A percentile compares a stretch with the other conserved stretches of the same genome.
These are phyloP conservation scores for Drosophila kanapiae DNA, from an alignment of 1,140 invertebrate genomes.

Conservation along the genomic window DNA sequence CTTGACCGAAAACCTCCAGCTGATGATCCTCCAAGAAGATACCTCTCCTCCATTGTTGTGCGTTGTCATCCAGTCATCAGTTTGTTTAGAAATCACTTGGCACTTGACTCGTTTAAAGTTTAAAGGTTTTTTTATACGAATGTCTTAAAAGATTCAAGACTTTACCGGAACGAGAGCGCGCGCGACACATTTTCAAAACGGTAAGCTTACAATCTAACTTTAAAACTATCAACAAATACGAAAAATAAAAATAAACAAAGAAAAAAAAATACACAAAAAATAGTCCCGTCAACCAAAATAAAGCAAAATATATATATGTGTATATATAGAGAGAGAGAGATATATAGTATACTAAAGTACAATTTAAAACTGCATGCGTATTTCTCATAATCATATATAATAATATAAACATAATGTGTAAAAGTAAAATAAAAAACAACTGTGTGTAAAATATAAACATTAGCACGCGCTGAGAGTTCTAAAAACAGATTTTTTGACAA, in stretches of 20 bases:
- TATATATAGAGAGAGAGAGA: conserved; percentile 69
- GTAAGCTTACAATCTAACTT: conserved; percentile 59
- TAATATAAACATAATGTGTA: conserved; percentile 36
- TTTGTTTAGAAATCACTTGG: conserved; percentile 38
- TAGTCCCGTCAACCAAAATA: conserved; percentile 85
- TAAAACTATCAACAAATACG: conserved; percentile 67
- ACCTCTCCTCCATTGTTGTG: not conserved
- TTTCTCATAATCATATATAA: conserved; percentile 63
- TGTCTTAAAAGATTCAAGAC: conserved; percentile 25
- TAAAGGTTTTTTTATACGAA: conserved; percentile 10
- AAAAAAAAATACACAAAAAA: conserved; percentile 57
- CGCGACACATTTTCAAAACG: not conserved
- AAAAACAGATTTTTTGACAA: conserved; percentile 55
- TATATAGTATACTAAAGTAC: conserved; percentile 64
- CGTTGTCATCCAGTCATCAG: not conserved
- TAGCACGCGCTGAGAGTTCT: conserved; percentile 67
- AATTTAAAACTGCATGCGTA: conserved; percentile 84
- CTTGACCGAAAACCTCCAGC: conserved; percentile 27
- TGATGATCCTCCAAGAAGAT: conserved; percentile 23
- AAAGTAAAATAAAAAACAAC: conserved; percentile 54
- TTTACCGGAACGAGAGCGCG: not conserved
- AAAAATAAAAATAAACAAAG: conserved; percentile 67
- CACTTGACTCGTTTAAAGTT: conserved; percentile 49
- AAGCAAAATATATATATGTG: conserved; percentile 73
- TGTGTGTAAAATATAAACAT: conserved; percentile 65